phyloP scores from a whole-genome alignment of 1,140 invertebrate species.

The Apis dorsata region DNA sequence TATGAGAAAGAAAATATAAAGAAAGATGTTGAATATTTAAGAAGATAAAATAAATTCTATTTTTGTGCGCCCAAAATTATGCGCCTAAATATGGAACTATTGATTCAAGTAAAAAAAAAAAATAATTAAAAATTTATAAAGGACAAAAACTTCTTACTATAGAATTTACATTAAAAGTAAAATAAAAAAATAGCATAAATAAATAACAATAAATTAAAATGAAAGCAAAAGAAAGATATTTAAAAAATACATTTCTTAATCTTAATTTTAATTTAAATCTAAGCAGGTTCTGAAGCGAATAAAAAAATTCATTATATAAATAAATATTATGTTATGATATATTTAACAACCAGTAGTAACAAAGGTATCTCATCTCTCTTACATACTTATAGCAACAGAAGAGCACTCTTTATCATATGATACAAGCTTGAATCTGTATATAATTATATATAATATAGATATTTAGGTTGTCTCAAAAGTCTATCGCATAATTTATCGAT shows the following conservation, averaged over 20 bases:
- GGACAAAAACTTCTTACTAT: too few species aligned
- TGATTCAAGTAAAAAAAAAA: too few species aligned
- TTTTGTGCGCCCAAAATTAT: too few species aligned
- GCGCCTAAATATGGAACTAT: too few species aligned
- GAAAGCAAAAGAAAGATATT: too few species aligned
- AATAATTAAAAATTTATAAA: too few species aligned
- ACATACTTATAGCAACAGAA: slow-evolving; percentile 67
- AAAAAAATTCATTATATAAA: slow-evolving; percentile 60
- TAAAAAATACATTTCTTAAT: not conserved
- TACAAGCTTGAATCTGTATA: slow-evolving; percentile 61
- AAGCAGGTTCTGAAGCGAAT: not conserved
- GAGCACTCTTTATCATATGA: slow-evolving; percentile 62
- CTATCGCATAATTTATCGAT: slow-evolving; percentile 20
- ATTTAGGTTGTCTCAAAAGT: slow-evolving; percentile 39
- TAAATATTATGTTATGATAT: slow-evolving; percentile 74
- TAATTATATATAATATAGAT: slow-evolving; percentile 61
- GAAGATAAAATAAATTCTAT: too few species aligned
- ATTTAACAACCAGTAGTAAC: slow-evolving; percentile 76
- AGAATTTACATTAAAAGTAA: too few species aligned
- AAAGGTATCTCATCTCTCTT: slow-evolving; percentile 72
- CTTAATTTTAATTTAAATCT: not conserved
- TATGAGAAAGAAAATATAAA: not conserved
- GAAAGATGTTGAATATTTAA: not conserved
- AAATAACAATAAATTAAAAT: too few species aligned
- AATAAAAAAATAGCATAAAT: too few species aligned